Conservation (phyloP, 1,140 invertebrate genomes). For the Drepana arcuata region DNA sequence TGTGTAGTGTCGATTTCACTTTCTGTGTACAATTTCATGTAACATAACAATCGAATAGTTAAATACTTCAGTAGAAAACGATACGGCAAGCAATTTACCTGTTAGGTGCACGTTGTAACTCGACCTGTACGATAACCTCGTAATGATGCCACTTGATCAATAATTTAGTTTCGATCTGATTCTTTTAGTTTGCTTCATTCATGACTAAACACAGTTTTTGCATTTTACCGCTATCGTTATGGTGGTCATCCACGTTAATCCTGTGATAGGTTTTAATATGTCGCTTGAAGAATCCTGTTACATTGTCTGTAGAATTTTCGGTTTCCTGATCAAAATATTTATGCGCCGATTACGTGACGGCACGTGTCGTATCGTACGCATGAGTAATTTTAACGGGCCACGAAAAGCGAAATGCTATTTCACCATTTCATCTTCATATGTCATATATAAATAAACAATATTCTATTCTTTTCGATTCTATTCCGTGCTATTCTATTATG, state of each 20-base stretch:
- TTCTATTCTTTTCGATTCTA: no score
- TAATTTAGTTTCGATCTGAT: conserved; percentile 11
- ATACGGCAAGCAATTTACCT: conserved; percentile 6
- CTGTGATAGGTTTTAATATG: no score
- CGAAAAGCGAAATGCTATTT: no score
- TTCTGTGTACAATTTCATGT: conserved; percentile 15
- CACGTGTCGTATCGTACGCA: neutral
- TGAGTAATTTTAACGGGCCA: conserved; percentile 7
- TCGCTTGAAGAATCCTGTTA: no score
- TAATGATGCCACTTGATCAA: conserved; percentile 5
- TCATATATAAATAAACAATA: no score
- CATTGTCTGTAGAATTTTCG: conserved; percentile 9
- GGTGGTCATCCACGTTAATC: no score
- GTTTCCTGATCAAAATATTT: conserved; percentile 19
- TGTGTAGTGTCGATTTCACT: conserved; percentile 17
- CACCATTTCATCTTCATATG: no score
- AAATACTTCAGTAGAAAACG: conserved; percentile 11
- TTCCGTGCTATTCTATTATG: no score
- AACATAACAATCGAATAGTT: conserved; percentile 10
- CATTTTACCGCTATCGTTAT: no score
- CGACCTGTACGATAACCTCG: conserved; percentile 9
- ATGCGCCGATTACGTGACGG: conserved; percentile 8
- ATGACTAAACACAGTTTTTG: no score
- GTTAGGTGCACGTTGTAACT: conserved; percentile 9
- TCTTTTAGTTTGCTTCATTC: conserved; percentile 11